phyloP scores from a whole-genome alignment of 2,888 invertebrate genomes.

The Temnothorax rugatulus region DNA sequence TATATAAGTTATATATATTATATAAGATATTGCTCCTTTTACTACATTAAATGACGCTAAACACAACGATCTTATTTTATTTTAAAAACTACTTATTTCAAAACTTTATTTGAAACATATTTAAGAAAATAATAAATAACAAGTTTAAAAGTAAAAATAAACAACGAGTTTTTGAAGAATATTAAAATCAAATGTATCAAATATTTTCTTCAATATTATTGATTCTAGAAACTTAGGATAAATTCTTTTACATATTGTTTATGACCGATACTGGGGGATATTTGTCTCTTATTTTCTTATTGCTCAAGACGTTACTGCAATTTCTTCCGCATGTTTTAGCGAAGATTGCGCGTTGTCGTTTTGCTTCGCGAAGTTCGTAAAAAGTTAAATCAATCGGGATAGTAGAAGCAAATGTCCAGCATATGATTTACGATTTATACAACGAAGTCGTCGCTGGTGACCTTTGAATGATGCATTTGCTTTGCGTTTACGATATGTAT shows the following conservation, averaged over 20 bases:
- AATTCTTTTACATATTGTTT: not conserved
- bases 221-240: not conserved
- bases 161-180: not conserved
- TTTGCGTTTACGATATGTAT: slow-evolving; percentile 2
- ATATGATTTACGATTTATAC: slow-evolving; percentile 37
- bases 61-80: not conserved
- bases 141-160: not conserved
- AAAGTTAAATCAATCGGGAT: slow-evolving; percentile 32
- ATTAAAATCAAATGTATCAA: slow-evolving; percentile 4
- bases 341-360: slow-evolving; percentile 14
- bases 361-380: slow-evolving; percentile 33
- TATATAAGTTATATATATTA: not conserved
- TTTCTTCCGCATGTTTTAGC: slow-evolving; percentile 35
- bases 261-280: not conserved
- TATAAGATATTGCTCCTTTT: not conserved
- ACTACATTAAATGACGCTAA: not conserved
- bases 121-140: not conserved
- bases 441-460: slow-evolving; percentile 5
- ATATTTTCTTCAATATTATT: not conserved
- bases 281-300: not conserved
- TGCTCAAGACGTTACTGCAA: slow-evolving; percentile 20
- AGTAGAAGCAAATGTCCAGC: not conserved
- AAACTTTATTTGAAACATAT: slow-evolving; percentile 3
- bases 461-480: slow-evolving; percentile 32
- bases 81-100: not conserved